Base-by-base conservation (phyloP, 2,888 invertebrate genomes). In the Sepioteuthis lessoniana region DNA sequence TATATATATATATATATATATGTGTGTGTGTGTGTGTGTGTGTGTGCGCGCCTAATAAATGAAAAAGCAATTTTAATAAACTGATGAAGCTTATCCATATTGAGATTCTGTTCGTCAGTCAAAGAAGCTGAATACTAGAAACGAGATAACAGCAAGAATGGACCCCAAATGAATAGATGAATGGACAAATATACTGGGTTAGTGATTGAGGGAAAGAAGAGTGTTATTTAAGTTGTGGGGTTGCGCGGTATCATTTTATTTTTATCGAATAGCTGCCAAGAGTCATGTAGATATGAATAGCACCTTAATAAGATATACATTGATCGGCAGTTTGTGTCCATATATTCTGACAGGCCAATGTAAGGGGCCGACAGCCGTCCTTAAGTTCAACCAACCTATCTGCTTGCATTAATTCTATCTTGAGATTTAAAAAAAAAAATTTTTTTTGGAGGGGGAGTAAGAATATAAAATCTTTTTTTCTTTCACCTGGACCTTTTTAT, bases 261-360 rank as follows among this genome's bases (percentile, higher is more conserved):
- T 76, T 76, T 76, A 76, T 76, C 76, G 76, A 76, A 76, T n/a
- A 76, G 76, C 35, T 76, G 76, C 76, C 76, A 76, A n/a, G 76
- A 76, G 76, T 76, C 76, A 76, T 76, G 76, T n/a, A n/a, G 76
- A n/a, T n/a, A 76, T 76, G 76, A 76, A 76, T 76, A 35, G n/a
- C n/a, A n/a, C 76, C 76, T 76, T 76, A 76, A 76, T 76, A 76
- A 76, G 76, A 76, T 76, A n/a, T 16, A 35, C 76, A 76, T 76
- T n/a, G n/a, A 76, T n/a, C 35, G 76, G 3, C 35, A 19, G n/a
- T 76, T 76, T 35, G 35, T n/a, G 35, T 76, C n/a, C 76, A n/a
- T 2, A 76, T 76, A 76, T 76, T 76, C 76, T 76, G 76, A 76
- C 76, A n/a, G 76, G n/a, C 35, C 76, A 76, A 76, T 35, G 16